Base-by-base conservation (phyloP, 2,113 vertebrate species). In the Thermophis baileyi region DNA sequence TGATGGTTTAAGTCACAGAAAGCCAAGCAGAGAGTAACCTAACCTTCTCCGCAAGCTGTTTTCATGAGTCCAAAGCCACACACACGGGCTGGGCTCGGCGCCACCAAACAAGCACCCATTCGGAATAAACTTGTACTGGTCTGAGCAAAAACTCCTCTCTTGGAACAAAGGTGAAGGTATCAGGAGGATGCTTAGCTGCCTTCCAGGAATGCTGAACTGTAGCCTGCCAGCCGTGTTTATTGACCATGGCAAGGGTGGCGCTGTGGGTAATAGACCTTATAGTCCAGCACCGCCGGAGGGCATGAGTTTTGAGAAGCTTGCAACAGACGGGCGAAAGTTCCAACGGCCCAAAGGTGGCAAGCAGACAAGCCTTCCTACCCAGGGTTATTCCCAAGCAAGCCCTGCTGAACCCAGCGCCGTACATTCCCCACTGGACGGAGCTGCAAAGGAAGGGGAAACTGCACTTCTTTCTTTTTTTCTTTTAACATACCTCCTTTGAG, bases 401-500 rank as follows among this genome's bases (percentile, higher is more conserved):
- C 81, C 44, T 4, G 27, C 27, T 11, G 46, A 60, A 44, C n/a
- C 20, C 81, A 57, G 51, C 1, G 51, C 22, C 11, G 1, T 18
- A 27, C 11, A 22, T 27, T 14, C 47, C 49, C n/a, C 35, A 9
- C 11, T 5, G 25, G 8, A 49, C 10, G 20, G 14, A 20, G 18
- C 60, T 25, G 47, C 89, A 40, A 81, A 69, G 49, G 89, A 24
- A 24, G 6, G 60, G 47, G 85, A 1, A 27, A 14, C 24, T 2
- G n/a, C 2, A 40, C 69, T 7, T 14, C 1, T 5, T 14, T 9
- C 0, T 27, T 60, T 3, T 4, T 0, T 11, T 30, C 14, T n/a
- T 16, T 16, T 1, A 40, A 40, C 69, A 2, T 1, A 7, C 49
- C 74, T 53, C 24, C 27, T 81, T 47, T 3, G 35, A 20, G 46